Conservation (phyloP, 2,113 vertebrate species). For the Syngnathus typhle region DNA sequence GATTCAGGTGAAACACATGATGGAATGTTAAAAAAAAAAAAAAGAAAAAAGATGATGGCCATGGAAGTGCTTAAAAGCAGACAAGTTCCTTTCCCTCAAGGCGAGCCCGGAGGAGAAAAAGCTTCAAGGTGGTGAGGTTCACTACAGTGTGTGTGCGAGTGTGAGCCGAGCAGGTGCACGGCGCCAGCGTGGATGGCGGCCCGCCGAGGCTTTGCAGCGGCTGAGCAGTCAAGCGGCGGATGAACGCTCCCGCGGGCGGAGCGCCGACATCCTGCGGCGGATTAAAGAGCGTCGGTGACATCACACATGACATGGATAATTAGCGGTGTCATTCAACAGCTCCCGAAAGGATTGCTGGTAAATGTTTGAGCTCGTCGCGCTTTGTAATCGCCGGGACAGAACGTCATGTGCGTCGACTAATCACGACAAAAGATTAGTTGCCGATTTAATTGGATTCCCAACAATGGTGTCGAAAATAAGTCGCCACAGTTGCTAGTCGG, state of each 20-base stretch:
- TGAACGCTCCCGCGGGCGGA: neutral
- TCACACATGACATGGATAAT: neutral
- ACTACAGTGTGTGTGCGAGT: neutral
- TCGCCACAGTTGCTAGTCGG: no score
- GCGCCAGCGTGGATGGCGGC: neutral
- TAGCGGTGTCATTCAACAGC: neutral
- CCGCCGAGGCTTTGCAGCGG: neutral
- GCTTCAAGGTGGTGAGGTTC: neutral
- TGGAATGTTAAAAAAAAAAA: no score
- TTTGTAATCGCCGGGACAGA: neutral
- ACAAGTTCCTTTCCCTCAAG: neutral
- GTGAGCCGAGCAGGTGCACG: neutral
- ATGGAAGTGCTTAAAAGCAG: neutral
- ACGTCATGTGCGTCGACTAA: neutral
- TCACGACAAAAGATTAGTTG: neutral
- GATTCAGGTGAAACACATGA: no score
- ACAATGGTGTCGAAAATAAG: no score
- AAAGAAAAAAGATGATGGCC: neutral
- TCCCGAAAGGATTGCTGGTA: conserved; percentile 1
- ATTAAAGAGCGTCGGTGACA: neutral
- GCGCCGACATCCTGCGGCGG: neutral
- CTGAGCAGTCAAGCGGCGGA: conserved; percentile 6
- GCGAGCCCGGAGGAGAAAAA: neutral
- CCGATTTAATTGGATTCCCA: neutral
- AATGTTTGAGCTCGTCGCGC: neutral